Conservation (phyloP, 2,113 vertebrate species). For the Orycteropus afer region DNA sequence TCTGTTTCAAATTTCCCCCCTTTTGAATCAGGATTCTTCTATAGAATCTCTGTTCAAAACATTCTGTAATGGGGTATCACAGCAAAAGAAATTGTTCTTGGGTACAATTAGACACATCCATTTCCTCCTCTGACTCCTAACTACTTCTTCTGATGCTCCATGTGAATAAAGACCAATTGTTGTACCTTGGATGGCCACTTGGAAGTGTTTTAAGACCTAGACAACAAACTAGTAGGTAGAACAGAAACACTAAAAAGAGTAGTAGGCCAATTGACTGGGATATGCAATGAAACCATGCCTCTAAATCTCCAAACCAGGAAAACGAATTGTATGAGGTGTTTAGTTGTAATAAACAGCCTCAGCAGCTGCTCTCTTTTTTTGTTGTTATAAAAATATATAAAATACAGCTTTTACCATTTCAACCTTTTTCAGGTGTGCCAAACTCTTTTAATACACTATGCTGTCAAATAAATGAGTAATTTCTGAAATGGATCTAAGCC, state of each 20-base stretch:
- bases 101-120: too few relatives aligned
- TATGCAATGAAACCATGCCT: not conserved
- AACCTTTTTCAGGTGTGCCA: not conserved
- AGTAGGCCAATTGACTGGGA: not conserved
- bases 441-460: not conserved
- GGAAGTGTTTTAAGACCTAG: too few relatives aligned
- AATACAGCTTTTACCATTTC: not conserved
- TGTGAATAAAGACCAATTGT: too few relatives aligned
- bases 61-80: too few relatives aligned
- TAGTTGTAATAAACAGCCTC: not conserved
- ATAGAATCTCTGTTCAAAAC: too few relatives aligned
- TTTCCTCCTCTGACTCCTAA: too few relatives aligned
- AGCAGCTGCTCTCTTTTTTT: not conserved
- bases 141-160: too few relatives aligned
- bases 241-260: not conserved
- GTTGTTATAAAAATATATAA: not conserved
- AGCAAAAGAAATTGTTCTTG: too few relatives aligned
- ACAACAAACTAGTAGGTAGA: not conserved
- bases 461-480: not conserved
- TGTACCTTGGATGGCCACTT: too few relatives aligned
- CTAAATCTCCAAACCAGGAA: not conserved
- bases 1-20: too few relatives aligned
- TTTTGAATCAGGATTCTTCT: too few relatives aligned
- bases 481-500: not conserved
- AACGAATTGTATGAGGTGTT: not conserved